phyloP scores from a whole-genome alignment of 2,888 invertebrate genomes.

The Cantharis rufa region DNA sequence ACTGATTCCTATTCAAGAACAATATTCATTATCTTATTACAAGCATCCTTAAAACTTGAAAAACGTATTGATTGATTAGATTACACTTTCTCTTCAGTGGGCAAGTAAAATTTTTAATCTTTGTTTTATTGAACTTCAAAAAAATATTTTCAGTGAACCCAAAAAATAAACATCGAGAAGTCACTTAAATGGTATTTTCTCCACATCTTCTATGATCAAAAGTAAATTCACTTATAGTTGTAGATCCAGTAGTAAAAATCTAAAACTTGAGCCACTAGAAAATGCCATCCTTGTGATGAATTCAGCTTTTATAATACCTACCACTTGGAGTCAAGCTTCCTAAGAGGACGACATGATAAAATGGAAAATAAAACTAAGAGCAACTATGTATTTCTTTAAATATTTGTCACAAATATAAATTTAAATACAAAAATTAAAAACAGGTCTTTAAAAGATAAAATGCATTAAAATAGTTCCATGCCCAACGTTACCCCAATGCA shows the following conservation, averaged over 20 bases:
- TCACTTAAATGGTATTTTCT: neutral
- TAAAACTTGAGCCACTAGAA: neutral
- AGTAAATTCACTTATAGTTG: neutral
- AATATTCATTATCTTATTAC: no score
- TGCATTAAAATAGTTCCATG: constrained; percentile 9
- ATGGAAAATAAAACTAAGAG: neutral
- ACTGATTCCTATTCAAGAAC: no score
- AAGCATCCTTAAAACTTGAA: no score
- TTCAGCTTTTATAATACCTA: neutral
- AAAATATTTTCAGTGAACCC: no score
- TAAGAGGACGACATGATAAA: neutral
- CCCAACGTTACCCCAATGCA: constrained; percentile 8
- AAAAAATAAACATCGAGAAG: neutral
- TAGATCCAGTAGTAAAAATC: neutral
- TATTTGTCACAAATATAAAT: neutral
- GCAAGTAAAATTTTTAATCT: no score
- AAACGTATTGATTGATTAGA: no score
- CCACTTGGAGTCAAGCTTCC: neutral
- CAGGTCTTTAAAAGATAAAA: neutral
- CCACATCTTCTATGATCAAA: neutral
- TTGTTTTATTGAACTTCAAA: no score
- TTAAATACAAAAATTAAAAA: neutral
- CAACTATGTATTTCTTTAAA: neutral
- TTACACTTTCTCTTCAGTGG: no score
- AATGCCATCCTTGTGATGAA: neutral